phyloP scores from a whole-genome alignment of 2,113 vertebrate genomes.

The Esox niger region DNA sequence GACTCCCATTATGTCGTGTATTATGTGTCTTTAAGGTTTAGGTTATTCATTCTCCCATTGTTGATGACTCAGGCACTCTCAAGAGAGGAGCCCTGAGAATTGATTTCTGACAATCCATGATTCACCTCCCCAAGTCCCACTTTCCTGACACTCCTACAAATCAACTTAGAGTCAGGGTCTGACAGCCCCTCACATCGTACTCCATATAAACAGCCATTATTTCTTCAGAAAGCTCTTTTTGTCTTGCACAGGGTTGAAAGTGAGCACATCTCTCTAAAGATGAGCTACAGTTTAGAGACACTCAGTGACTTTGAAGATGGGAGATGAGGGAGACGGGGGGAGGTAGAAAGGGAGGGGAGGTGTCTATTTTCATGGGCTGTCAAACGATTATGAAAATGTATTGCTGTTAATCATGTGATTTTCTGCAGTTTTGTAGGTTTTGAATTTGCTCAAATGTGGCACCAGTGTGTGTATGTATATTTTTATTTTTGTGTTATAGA shows the following conservation, averaged over 20 bases:
- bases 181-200: constrained; percentile 66
- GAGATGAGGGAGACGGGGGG: constrained; percentile 8
- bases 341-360: constrained; percentile 9
- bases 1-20: constrained; percentile 59
- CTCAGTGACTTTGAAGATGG: constrained; percentile 46
- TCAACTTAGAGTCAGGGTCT: constrained; percentile 70
- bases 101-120: constrained; percentile 75
- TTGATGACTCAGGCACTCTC: constrained; percentile 67
- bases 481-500: no score
- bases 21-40: constrained; percentile 66
- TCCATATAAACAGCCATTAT: constrained; percentile 72
- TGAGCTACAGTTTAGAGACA: constrained; percentile 38
- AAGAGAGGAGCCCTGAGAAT: constrained; percentile 65
- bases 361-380: not conserved
- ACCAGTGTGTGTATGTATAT: no score
- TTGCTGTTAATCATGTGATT: no score
- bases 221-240: constrained; percentile 71
- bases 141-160: constrained; percentile 68
- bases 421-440: no score
- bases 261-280: constrained; percentile 44
- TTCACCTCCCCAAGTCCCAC: constrained; percentile 63
- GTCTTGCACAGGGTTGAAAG: constrained; percentile 63
- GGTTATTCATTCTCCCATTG: constrained; percentile 68
- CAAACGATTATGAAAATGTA: no score
- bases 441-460: no score